Base-by-base conservation (phyloP, 1,140 invertebrate genomes). In the Leptinotarsa texana region DNA sequence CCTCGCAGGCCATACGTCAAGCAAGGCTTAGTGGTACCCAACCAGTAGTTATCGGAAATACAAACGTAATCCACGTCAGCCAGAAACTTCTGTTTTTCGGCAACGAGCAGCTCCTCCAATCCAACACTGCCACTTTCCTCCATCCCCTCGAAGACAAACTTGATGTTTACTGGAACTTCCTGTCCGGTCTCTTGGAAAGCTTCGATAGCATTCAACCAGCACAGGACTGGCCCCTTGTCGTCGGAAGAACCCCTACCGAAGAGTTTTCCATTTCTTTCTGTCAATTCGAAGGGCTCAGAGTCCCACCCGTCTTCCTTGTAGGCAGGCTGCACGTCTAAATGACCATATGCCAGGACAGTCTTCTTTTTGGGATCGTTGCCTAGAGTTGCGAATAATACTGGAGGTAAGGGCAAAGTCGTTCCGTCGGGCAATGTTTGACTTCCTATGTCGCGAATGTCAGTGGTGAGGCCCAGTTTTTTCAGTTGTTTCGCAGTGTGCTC, bases 21-120 rank as follows among this genome's bases (percentile, higher is more conserved):
- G 84, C 98, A 99, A 0, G 98, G 98, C 84, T 98, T 98, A 13
- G 92, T 94, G 51, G 93, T 99, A 8, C 98, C 98, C 21, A 99
- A 86, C 98, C 98, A 99, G 83, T 99, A 99, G 87, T 99, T 99
- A 84, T 99, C 98, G 62, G 97, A 98, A 82, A 99, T 99, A 84
- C 97, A 99, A 47, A 98, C 95, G 87, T 92, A 98, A 85, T 99
- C 97, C 1, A 97, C 91, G 84, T 91, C 89, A 72, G 91, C 88
- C 17, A 99, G 88, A 84, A 98, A 99, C 18, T 89, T 89, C 76
- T 89, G 86, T 85, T 96, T 96, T 76, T 89, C 87, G 4, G 90
- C 84, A 76, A 90, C 86, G 2, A 99, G 86, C 17, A 98, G 85
- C 3, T 96, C 93, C 85, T 99, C 96, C 13, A 99, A 87, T 42